phyloP scores from a whole-genome alignment of 2,888 invertebrate genomes.

The Synergus laeviventris region DNA sequence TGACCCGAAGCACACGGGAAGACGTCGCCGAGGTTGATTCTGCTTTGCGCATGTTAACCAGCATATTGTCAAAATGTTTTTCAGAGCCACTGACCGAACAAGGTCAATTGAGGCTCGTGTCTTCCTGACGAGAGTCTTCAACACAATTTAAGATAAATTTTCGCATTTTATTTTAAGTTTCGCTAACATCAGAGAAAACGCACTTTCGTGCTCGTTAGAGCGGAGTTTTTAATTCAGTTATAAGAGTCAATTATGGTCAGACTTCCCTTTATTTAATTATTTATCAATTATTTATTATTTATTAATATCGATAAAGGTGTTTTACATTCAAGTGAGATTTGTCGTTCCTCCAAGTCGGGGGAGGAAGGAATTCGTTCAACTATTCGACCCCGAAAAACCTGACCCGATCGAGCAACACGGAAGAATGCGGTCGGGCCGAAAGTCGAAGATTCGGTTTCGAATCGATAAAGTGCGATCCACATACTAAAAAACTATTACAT shows the following conservation, averaged over 20 bases:
- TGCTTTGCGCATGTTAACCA: conserved; percentile 42
- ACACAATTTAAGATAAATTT: background rate
- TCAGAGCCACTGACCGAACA: conserved; percentile 68
- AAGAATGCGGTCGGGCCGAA: conserved; percentile 58
- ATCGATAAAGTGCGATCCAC: conserved; percentile 50
- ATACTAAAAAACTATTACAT: conserved; percentile 51
- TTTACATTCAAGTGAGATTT: background rate
- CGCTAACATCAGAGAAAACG: background rate
- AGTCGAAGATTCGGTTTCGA: conserved; percentile 58
- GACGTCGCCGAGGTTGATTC: conserved; percentile 35
- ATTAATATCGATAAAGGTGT: background rate
- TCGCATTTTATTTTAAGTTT: background rate
- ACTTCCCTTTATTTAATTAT: too few relatives aligned
- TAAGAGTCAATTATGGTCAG: background rate
- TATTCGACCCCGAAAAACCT: conserved; percentile 41
- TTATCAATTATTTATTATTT: background rate
- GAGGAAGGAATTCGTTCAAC: conserved; percentile 22
- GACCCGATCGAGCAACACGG: conserved; percentile 29
- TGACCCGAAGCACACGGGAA: conserved; percentile 39
- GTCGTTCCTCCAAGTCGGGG: conserved; percentile 8
- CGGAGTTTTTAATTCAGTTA: background rate
- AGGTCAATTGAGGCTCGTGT: conserved; percentile 58
- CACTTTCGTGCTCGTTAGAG: conserved; percentile 13
- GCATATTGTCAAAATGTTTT: conserved; percentile 45
- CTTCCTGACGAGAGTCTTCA: background rate